A percentile compares a stretch with the other conserved stretches of the same genome.
These are phyloP conservation scores for Erebia palarica DNA, from an alignment of 2,888 invertebrate species.

Conservation along the genomic window DNA sequence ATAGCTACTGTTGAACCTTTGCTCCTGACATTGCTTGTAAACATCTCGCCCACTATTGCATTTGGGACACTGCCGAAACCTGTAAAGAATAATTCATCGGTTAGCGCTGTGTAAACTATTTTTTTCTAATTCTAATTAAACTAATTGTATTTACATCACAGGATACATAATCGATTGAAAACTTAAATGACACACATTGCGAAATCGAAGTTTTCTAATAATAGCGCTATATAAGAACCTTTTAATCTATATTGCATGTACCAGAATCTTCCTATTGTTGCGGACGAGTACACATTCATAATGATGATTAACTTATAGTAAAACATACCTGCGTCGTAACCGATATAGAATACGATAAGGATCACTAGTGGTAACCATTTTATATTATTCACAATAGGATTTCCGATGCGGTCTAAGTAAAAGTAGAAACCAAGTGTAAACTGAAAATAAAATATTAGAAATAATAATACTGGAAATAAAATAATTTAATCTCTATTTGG, in stretches of 20 bases:
- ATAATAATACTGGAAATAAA: no score
- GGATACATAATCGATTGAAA: no score
- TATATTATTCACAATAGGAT: constrained; percentile 38
- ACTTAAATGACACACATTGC: no score
- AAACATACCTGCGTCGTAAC: constrained; percentile 53
- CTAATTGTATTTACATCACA: no score
- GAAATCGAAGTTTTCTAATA: no score
- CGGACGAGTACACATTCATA: neutral
- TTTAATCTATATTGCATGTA: no score
- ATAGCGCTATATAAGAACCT: no score
- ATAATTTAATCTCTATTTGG: no score
- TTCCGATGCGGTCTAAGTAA: constrained; percentile 43
- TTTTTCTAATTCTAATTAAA: no score
- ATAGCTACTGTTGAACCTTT: constrained; percentile 41
- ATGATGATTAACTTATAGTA: neutral
- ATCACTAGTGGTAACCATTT: constrained; percentile 54
- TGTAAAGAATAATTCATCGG: constrained; percentile 23
- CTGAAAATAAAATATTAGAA: constrained; percentile 32
- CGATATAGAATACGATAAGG: constrained; percentile 51
- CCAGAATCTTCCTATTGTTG: no score
- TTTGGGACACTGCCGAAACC: constrained; percentile 44
- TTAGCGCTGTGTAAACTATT: no score
- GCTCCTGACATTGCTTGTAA: constrained; percentile 43
- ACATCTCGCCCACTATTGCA: constrained; percentile 44
- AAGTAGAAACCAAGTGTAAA: constrained; percentile 52